These are phyloP conservation scores for Redunca redunca DNA, from an alignment of 2,113 vertebrate species.

Conservation along the genomic window DNA sequence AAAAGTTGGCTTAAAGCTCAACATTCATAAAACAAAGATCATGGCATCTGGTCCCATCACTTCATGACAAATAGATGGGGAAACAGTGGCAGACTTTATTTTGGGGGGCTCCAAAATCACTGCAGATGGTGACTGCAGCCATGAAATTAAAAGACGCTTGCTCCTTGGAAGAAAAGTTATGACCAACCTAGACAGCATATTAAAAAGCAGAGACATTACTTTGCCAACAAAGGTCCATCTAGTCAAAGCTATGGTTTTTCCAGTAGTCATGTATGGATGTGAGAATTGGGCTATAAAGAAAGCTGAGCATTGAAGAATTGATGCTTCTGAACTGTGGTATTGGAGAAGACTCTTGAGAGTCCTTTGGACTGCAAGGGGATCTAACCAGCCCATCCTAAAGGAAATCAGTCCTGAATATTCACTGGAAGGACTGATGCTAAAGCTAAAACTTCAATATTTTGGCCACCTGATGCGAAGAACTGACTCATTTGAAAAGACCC, in stretches of 20 bases:
- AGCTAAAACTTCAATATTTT: background rate
- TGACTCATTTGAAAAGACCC: background rate
- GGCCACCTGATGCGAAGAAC: background rate
- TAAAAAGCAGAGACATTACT: background rate
- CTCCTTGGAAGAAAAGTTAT: background rate
- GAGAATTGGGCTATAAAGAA: background rate
- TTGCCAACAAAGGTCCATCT: background rate
- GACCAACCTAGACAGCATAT: background rate
- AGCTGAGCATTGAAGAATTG: accelerated
- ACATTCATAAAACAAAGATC: background rate
- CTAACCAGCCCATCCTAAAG: background rate
- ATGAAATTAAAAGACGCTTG: background rate
- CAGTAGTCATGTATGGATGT: background rate
- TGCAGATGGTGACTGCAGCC: background rate
- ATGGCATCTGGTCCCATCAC: background rate
- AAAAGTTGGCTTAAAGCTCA: background rate
- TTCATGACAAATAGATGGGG: background rate
- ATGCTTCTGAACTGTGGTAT: background rate
- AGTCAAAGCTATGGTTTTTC: background rate
- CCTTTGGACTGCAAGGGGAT: background rate
- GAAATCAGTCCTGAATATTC: background rate
- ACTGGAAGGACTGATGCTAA: background rate
- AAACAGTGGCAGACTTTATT: background rate
- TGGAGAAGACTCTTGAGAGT: background rate
- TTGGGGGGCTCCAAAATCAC: background rate